Evolutionary conservation across 2,888 invertebrate species (phyloP).

Genomic region (Plemyria rubiginata): DNA sequence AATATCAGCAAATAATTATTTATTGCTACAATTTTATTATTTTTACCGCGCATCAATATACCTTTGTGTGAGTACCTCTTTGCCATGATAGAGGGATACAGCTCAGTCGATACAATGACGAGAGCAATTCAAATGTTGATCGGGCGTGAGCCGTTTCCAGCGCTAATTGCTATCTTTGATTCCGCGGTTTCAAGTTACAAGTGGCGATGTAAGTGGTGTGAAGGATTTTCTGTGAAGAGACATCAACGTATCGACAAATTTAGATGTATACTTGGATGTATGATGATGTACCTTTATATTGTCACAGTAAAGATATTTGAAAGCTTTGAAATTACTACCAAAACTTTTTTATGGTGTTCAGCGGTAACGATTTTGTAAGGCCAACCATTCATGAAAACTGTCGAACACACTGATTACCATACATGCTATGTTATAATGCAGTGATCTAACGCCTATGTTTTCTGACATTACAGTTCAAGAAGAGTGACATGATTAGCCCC

Average conservation of each 20-base stretch:
- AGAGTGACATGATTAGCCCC: too few relatives aligned
- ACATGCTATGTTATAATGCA: too few relatives aligned
- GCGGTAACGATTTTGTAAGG: too few relatives aligned
- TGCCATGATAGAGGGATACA: constrained; percentile 18
- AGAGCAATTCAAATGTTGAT: constrained; percentile 20
- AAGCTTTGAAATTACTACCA: too few relatives aligned
- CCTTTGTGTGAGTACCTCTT: constrained; percentile 16
- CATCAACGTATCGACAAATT: neutral
- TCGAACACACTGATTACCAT: too few relatives aligned
- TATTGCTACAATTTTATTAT: too few relatives aligned
- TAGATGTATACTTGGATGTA: neutral
- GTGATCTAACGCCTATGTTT: too few relatives aligned
- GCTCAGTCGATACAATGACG: constrained; percentile 20
- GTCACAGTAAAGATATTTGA: too few relatives aligned
- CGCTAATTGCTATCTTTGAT: constrained; percentile 35
- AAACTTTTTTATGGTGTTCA: too few relatives aligned
- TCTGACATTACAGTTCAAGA: too few relatives aligned
- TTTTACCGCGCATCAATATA: constrained; percentile 1
- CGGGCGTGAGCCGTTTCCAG: constrained; percentile 23
- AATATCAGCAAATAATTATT: too few relatives aligned
- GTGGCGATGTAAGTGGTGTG: constrained; percentile 1
- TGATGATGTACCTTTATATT: neutral
- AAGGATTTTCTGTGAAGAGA: neutral
- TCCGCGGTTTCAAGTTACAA: constrained; percentile 19
- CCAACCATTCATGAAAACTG: too few relatives aligned